Conservation (phyloP, 2,888 invertebrate genomes). For the Tenthredo scrophulariae region DNA sequence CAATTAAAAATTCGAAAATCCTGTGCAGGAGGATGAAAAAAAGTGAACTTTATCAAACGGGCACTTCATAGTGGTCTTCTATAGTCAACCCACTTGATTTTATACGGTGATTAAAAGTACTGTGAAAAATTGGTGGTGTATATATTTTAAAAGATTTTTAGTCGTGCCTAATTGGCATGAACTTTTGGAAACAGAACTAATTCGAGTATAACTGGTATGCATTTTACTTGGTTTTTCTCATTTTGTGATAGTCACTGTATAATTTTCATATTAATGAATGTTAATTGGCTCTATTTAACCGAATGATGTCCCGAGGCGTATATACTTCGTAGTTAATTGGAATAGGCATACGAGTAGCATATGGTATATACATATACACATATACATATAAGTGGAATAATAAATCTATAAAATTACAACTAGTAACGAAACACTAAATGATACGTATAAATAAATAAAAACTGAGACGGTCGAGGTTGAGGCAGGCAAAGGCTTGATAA, state of each 20-base stretch:
- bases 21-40: no score
- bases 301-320: no score
- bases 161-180: no score
- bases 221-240: background rate
- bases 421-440: background rate
- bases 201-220: background rate
- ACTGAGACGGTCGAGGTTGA: slow-evolving; percentile 55
- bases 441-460: slow-evolving; percentile 24
- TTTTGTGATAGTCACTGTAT: background rate
- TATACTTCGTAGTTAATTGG: background rate
- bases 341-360: background rate
- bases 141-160: no score
- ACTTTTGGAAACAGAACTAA: background rate
- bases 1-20: no score
- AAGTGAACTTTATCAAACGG: no score
- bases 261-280: background rate
- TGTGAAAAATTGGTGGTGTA: no score
- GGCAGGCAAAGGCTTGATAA: slow-evolving; percentile 58
- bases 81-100: no score
- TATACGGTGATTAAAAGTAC: no score
- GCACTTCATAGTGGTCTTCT: no score
- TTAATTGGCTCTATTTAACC: background rate
- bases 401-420: background rate
- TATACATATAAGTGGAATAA: background rate
- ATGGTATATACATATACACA: no score